Base-by-base conservation (phyloP, 2,113 vertebrate species). In the Microtus pennsylvanicus region DNA sequence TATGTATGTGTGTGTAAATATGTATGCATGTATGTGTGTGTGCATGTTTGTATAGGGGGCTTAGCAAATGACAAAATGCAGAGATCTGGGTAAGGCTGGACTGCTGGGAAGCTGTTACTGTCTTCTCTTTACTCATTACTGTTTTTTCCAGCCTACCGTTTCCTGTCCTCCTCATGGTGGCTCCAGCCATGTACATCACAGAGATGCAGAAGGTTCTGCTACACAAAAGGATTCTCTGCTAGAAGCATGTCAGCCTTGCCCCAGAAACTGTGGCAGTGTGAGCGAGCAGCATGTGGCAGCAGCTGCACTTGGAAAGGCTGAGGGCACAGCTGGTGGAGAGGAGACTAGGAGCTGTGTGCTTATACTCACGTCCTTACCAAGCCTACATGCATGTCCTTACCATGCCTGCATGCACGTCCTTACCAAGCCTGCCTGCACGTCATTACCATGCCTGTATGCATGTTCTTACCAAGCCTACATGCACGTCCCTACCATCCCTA, bases 371-470 rank as follows among this genome's bases (percentile, higher is more conserved):
- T 58, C 17, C 55, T 55, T 55, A 55, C 55, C 55, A 55, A 0
- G 4, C 35, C 65, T 0, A 0, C 12, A 10, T 0, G 0, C 1
- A 3, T 0, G 0, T 1, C 16, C 98, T 42, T 98, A 99, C 99
- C 98, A 96, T 97, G 96, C 99, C 65, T 0, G 0, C 16, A 10
- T 0, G 0, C 1, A 3, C 0, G 0, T 1, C 16, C 98, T 42
- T 42, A 42, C 42, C 42, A 42, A 42, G 42, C 3, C 42, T 42
- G 42, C 42, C 42, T 42, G 42, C 42, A n/a, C n/a, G n/a, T n/a
- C n/a, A n/a, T n/a, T n/a, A n/a, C n/a, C n/a, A n/a, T n/a, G n/a
- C n/a, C n/a, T n/a, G n/a, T n/a, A n/a, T n/a, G n/a, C n/a, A n/a
- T n/a, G n/a, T n/a, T n/a, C n/a, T n/a, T n/a, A n/a, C n/a, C n/a